Conservation (phyloP, 2,888 invertebrate genomes). For the Epistrophe eligans region DNA sequence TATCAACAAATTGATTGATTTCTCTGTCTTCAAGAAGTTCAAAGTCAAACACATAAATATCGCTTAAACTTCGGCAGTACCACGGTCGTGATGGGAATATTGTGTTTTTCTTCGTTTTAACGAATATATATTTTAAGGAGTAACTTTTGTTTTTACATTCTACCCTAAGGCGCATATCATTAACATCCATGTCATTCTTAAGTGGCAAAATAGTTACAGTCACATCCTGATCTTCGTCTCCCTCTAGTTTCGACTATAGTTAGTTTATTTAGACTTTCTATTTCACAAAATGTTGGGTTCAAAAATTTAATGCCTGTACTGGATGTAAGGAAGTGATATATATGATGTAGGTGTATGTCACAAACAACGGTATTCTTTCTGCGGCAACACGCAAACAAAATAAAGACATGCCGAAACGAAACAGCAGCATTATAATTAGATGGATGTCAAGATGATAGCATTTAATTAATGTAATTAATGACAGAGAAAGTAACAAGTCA, state of each 20-base stretch:
- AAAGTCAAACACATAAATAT: conserved; percentile 14
- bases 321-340: background rate
- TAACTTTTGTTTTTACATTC: conserved; percentile 50
- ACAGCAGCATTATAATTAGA: conserved; percentile 55
- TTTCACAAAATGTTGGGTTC: conserved; percentile 13
- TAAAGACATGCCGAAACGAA: conserved; percentile 47
- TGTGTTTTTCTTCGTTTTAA: conserved; percentile 13
- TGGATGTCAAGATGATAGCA: conserved; percentile 71
- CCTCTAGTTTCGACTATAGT: background rate
- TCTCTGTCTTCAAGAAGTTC: background rate
- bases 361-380: conserved; percentile 47
- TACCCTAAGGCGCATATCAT: conserved; percentile 48
- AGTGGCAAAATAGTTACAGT: conserved; percentile 5
- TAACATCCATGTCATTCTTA: conserved; percentile 55
- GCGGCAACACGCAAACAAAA: conserved; percentile 56
- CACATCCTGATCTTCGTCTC: background rate
- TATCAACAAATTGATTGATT: conserved; percentile 59
- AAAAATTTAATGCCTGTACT: conserved; percentile 12
- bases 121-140: conserved; percentile 7
- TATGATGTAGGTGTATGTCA: background rate
- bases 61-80: conserved; percentile 4
- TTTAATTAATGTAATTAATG: conserved; percentile 74
- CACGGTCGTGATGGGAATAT: conserved; percentile 34
- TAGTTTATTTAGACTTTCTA: conserved; percentile 39
- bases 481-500: conserved; percentile 72